A percentile compares a stretch with the other conserved stretches of the same genome.
These are phyloP conservation scores for Drosophila anomelani DNA, from an alignment of 2,888 invertebrate species.

Conservation along the genomic window DNA sequence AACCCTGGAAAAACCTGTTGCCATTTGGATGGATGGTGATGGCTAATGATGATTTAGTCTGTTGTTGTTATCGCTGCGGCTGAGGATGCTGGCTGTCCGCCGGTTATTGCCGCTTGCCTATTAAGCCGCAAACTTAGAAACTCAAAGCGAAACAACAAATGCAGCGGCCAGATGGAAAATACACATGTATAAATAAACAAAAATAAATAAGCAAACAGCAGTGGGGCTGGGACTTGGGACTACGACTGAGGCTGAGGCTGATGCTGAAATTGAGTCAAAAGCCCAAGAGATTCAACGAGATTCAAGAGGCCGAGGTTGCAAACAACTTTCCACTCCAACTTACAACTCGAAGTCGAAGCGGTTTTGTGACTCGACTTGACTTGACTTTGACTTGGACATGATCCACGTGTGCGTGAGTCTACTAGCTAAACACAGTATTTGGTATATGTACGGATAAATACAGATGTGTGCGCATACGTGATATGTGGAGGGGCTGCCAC, in stretches of 20 bases:
- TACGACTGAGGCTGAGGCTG: conserved; percentile 5
- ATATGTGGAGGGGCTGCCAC: conserved; percentile 49
- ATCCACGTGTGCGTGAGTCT: conserved; percentile 64
- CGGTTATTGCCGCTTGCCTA: conserved; percentile 44
- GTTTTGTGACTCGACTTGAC: conserved; percentile 55
- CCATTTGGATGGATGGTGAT: conserved; percentile 42
- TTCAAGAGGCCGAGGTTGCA: conserved; percentile 47
- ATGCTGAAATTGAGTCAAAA: conserved; percentile 74
- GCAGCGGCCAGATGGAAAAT: conserved; percentile 51
- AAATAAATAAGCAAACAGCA: conserved; percentile 46
- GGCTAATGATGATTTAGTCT: conserved; percentile 57
- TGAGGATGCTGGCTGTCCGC: conserved; percentile 36
- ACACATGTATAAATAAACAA: conserved; percentile 59
- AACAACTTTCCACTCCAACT: conserved; percentile 72
- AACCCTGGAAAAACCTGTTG: conserved; percentile 44
- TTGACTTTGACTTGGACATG: conserved; percentile 65
- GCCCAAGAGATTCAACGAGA: conserved; percentile 58
- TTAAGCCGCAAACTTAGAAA: conserved; percentile 62
- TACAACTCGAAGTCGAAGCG: conserved; percentile 25
- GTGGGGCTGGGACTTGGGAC: conserved; percentile 4
- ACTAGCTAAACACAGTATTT: conserved; percentile 38
- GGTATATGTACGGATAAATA: conserved; percentile 12
- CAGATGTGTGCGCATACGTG: conserved; percentile 25
- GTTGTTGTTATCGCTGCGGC: conserved; percentile 32
- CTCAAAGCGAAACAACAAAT: conserved; percentile 43